phyloP scores from a whole-genome alignment of 2,113 vertebrate species.

The Hippocampus zosterae region DNA sequence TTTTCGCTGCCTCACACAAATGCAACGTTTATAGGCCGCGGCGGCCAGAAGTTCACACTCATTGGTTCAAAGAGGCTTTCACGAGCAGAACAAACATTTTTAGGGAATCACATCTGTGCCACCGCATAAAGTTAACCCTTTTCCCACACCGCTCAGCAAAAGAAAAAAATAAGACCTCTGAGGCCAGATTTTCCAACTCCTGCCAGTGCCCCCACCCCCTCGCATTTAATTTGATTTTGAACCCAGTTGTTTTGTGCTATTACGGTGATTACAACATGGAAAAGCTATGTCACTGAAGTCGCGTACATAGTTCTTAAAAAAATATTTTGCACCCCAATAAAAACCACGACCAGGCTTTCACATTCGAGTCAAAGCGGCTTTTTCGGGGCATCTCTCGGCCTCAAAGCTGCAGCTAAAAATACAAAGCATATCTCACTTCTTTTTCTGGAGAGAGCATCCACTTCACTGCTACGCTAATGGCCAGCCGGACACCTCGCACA shows the following conservation, averaged over 20 bases:
- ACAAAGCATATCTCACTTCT: constrained; percentile 64
- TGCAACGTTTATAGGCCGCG: constrained; percentile 67
- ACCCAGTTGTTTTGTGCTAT: constrained; percentile 28
- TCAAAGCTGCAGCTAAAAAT: constrained; percentile 64
- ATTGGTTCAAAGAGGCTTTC: constrained; percentile 72
- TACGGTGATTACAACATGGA: constrained; percentile 6
- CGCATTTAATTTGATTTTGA: constrained; percentile 38
- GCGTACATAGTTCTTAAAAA: no score
- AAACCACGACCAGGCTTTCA: neutral
- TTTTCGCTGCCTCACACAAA: constrained; percentile 64
- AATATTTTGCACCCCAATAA: neutral
- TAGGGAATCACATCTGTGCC: constrained; percentile 64
- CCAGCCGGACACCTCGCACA: constrained; percentile 47
- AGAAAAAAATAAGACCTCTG: constrained; percentile 3
- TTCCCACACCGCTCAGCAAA: neutral
- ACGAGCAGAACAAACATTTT: constrained; percentile 67
- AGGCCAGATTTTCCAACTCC: constrained; percentile 23
- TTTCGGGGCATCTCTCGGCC: constrained; percentile 33
- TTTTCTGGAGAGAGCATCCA: constrained; percentile 53
- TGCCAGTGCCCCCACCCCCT: constrained; percentile 5
- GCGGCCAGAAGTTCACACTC: constrained; percentile 71
- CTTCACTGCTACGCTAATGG: constrained; percentile 59
- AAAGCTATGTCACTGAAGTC: neutral
- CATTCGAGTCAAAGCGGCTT: constrained; percentile 35
- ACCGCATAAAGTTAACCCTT: constrained; percentile 58